These are phyloP conservation scores for Eristalinus sepulchralis DNA, from an alignment of 2,888 invertebrate species.

Conservation along the genomic window DNA sequence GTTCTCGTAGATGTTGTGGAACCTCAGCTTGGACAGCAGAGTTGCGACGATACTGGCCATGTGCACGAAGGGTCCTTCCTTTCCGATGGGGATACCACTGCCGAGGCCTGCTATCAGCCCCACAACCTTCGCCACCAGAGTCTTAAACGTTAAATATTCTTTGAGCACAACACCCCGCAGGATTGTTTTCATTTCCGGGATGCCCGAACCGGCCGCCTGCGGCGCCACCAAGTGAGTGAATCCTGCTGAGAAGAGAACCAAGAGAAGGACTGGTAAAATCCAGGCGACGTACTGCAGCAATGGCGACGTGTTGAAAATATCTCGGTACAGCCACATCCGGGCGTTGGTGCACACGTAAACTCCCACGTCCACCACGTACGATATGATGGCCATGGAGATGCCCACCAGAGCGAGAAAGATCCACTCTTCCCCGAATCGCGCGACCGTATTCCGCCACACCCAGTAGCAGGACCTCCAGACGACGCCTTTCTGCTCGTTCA, in stretches of 20 bases:
- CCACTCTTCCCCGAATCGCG: slow-evolving; percentile 97
- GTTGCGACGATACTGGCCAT: slow-evolving; percentile 98
- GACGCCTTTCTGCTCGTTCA: slow-evolving; percentile 81
- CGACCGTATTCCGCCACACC: slow-evolving; percentile 93
- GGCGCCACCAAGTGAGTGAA: slow-evolving; percentile 98
- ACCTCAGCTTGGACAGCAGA: slow-evolving; percentile 94
- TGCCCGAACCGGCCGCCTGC: slow-evolving; percentile 98
- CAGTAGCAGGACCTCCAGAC: slow-evolving; percentile 83
- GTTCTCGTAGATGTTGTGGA: slow-evolving; percentile 97
- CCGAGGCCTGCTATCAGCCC: slow-evolving; percentile 97
- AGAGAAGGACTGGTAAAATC: slow-evolving; percentile 94
- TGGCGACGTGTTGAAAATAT: slow-evolving; percentile 88
- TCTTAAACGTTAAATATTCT: slow-evolving; percentile 97
- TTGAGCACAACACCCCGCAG: slow-evolving; percentile 97
- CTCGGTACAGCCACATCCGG: slow-evolving; percentile 95
- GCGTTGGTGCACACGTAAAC: slow-evolving; percentile 96
- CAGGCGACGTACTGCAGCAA: slow-evolving; percentile 95
- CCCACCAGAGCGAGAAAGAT: slow-evolving; percentile 96
- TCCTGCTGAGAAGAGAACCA: slow-evolving; percentile 97
- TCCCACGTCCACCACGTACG: slow-evolving; percentile 96
- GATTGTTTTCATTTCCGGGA: slow-evolving; percentile 99
- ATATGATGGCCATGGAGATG: slow-evolving; percentile 95
- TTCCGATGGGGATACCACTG: slow-evolving; percentile 97
- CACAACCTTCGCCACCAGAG: slow-evolving; percentile 95
- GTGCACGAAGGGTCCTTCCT: slow-evolving; percentile 99